Evolutionary conservation across 2,113 vertebrate genomes (phyloP).

Genomic region (Cephalopterus ornatus): DNA sequence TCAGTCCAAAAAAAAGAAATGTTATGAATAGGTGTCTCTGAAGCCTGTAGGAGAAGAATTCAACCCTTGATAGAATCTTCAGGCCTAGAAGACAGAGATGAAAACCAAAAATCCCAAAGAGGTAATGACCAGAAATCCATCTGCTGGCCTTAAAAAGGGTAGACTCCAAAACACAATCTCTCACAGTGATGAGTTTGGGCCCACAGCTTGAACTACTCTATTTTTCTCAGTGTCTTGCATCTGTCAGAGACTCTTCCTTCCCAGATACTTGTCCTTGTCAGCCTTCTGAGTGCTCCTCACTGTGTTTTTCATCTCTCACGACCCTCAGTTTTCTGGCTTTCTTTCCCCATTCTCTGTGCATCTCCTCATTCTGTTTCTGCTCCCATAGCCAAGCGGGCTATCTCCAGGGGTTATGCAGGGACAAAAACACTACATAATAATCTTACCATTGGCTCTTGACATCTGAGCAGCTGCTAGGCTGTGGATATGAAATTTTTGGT

Average conservation of each 20-base stretch:
- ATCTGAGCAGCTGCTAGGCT: constrained; percentile 11
- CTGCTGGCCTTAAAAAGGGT: not conserved
- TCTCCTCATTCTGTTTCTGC: not conserved
- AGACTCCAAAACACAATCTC: not conserved
- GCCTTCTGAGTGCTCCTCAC: not conserved
- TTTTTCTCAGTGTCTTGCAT: not conserved
- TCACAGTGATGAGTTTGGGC: not conserved
- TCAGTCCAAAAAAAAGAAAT: not conserved
- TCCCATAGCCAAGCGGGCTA: not conserved
- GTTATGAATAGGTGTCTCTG: fast-evolving
- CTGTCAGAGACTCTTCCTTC: not conserved
- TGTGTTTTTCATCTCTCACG: not conserved
- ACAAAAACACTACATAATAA: not conserved
- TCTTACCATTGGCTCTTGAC: not conserved
- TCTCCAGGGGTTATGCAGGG: constrained; percentile 18
- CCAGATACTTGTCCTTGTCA: not conserved
- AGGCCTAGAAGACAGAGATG: not conserved
- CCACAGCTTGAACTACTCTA: not conserved
- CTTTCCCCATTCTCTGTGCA: not conserved
- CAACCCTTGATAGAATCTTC: not conserved
- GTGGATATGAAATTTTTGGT: not conserved
- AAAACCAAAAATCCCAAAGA: not conserved
- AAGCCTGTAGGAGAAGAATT: not conserved
- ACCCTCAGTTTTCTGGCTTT: not conserved
- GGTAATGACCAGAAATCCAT: not conserved